phyloP scores from a whole-genome alignment of 2,888 invertebrate species.

The Julus scandinavius region DNA sequence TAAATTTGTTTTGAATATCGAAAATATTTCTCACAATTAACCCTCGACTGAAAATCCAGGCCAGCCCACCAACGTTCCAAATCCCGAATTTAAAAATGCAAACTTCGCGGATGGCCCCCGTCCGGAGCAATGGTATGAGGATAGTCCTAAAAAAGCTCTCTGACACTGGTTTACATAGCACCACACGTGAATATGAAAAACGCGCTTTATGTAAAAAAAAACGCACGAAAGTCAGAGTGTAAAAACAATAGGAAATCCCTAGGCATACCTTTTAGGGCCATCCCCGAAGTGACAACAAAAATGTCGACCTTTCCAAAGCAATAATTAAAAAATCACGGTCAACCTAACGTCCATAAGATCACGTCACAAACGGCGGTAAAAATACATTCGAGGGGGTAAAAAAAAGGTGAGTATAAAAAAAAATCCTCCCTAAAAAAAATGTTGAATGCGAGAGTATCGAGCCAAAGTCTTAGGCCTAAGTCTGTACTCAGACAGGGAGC shows the following conservation, averaged over 20 bases:
- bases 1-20: too few relatives aligned
- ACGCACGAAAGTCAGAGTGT: background rate
- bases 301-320: constrained; percentile 2
- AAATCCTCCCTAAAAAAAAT: background rate
- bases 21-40: too few relatives aligned
- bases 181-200: constrained; percentile 9
- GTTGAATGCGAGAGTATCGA: constrained; percentile 18
- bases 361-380: background rate
- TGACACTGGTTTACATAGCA: background rate
- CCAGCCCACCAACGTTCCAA: too few relatives aligned
- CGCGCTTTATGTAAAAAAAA: background rate
- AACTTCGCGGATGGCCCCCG: background rate
- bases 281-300: background rate
- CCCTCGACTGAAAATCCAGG: too few relatives aligned
- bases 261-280: background rate
- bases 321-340: constrained; percentile 29
- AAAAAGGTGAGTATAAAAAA: background rate
- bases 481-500: constrained; percentile 24
- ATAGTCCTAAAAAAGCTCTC: constrained; percentile 15
- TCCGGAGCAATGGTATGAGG: background rate
- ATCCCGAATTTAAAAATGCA: background rate
- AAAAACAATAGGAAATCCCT: background rate
- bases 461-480: constrained; percentile 26
- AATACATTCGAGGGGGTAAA: background rate
- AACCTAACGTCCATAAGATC: background rate